Evolutionary conservation across 2,113 vertebrate species (phyloP).

Genomic region (Trogon melanurus): DNA sequence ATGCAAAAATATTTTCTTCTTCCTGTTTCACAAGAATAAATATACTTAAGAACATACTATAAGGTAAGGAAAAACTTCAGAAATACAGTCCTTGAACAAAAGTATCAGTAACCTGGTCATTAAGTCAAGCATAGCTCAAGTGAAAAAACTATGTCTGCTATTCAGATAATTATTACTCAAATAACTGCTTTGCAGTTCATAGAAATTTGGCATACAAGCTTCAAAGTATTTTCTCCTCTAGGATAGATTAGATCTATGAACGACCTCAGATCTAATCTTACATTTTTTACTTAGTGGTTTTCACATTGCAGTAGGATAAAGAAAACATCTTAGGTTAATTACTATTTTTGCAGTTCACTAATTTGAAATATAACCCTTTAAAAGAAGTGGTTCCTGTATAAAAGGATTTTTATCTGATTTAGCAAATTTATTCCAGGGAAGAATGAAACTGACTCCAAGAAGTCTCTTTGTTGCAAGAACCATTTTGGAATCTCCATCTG

Average conservation of each 20-base stretch:
- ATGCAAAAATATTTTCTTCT: neutral
- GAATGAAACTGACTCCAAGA: constrained; percentile 61
- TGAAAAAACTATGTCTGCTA: neutral
- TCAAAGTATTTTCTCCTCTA: constrained; percentile 26
- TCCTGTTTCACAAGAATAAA: neutral
- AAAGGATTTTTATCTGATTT: constrained; percentile 64
- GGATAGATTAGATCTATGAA: neutral
- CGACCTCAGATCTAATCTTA: constrained; percentile 11
- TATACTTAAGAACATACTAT: neutral
- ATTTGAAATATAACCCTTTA: constrained; percentile 58
- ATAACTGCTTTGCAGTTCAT: neutral
- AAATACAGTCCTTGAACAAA: neutral
- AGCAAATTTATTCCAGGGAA: constrained; percentile 69
- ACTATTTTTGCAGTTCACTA: constrained; percentile 54
- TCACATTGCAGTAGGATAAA: constrained; percentile 17
- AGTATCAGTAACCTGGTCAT: neutral
- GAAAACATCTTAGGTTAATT: constrained; percentile 56
- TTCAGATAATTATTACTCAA: neutral
- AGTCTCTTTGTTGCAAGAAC: constrained; percentile 70
- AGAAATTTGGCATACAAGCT: neutral
- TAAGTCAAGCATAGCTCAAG: neutral
- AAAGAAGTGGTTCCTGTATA: constrained; percentile 40
- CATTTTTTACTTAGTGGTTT: constrained; percentile 15
- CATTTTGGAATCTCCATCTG: constrained; percentile 54
- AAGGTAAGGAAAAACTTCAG: neutral